These are phyloP conservation scores for Glareola pratincola DNA, from an alignment of 2,113 vertebrate genomes.

Conservation along the genomic window DNA sequence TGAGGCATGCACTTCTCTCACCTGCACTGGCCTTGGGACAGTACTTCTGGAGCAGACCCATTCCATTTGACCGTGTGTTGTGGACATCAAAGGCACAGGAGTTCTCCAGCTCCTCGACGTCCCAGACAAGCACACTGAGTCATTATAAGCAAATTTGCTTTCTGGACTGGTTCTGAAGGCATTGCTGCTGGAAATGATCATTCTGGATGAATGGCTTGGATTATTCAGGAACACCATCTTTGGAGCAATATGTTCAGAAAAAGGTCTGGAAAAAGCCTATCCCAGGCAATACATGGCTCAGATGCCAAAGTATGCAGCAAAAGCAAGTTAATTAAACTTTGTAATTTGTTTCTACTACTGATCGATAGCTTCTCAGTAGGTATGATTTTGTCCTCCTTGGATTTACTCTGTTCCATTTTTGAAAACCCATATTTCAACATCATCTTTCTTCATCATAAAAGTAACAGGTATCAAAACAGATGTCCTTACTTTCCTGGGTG, in stretches of 20 bases:
- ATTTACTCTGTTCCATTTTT: not conserved
- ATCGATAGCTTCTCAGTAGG: not conserved
- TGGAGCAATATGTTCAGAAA: not conserved
- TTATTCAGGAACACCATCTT: not conserved
- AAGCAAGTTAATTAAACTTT: not conserved
- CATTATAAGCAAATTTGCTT: not conserved
- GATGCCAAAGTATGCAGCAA: not conserved
- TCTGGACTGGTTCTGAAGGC: not conserved
- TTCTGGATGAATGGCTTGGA: not conserved
- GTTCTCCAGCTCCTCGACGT: not conserved
- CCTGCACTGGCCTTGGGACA: not conserved
- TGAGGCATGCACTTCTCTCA: accelerated
- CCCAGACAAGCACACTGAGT: not conserved
- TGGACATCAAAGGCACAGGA: not conserved
- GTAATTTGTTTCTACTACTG: not conserved
- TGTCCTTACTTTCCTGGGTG: not conserved
- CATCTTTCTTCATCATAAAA: not conserved
- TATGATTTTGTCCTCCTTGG: not conserved
- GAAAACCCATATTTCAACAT: not conserved
- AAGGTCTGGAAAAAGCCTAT: not conserved
- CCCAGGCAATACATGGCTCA: not conserved
- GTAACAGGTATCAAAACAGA: not conserved
- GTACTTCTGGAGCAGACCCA: not conserved
- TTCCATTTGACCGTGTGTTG: not conserved
- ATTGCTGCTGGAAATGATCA: not conserved